Evolutionary conservation across 2,888 invertebrate species (phyloP), one percentile per base, ranked within the genome.

Genomic region (Habrosyne pyritoides): DNA sequence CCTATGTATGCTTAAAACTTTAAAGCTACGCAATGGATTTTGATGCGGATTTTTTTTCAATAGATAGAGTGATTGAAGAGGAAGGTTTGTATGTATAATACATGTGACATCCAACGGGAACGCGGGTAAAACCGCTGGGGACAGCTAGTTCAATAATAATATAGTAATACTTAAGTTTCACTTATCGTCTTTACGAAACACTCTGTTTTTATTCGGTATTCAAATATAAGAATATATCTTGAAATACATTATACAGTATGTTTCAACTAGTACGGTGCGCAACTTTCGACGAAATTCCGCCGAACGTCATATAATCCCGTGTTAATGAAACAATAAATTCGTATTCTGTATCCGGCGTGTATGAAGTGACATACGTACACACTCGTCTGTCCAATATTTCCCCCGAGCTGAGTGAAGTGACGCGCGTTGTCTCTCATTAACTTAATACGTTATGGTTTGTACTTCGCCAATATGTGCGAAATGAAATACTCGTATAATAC

Each of bases 281-380:
- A 18, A 33, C 33, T 33, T 33, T 33, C 5, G 36, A 36, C 14
- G 36, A 14, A 36, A 36, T 36, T 36, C 36, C 36, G 4, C 14
- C 36, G 8, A 18, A 21, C 12, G 28, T 50, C 28, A 50, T 24
- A 50, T 80, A 77, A 82, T 82, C 81, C 75, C 61, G 73, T 82
- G 83, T 77, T 84, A 87, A 88, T 87, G 83, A 89, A 89, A 89
- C 87, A 84, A 87, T 88, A 87, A 83, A 86, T 87, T 86, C 72
- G 81, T 86, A 82, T 82, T 81, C 84, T 68, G 69, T 56, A 67
- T 71, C 71, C 73, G 54, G 57, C 63, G 60, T 59, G 61, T 72
- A 63, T 60, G 60, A 54, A 59, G 61, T 63, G 63, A 61, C 58
- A 61, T 69, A 67, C 71, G 67, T 42, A 28, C 28, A 30, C 28